phyloP scores from a whole-genome alignment of 1,140 invertebrate genomes.

The Hyposmocoma kahamanoa region DNA sequence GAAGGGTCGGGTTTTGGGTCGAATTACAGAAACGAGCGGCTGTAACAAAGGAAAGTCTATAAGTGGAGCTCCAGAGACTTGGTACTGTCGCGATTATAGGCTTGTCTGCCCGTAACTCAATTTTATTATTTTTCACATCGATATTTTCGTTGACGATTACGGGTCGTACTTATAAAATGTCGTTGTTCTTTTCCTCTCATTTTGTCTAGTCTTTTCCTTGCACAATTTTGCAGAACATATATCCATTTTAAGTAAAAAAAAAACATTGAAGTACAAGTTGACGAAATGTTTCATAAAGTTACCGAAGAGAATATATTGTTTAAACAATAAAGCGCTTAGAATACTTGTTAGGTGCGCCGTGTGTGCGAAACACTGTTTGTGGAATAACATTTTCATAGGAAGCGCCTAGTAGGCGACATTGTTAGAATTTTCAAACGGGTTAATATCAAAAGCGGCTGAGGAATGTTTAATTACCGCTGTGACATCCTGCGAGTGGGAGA shows the following conservation, averaged over 20 bases:
- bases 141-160: too few species aligned
- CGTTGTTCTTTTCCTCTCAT: too few species aligned
- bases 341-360: conserved; percentile 12
- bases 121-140: not conserved
- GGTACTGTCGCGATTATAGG: not conserved
- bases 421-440: conserved; percentile 55
- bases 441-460: conserved; percentile 46
- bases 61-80: conserved; percentile 16
- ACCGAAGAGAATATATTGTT: conserved; percentile 16
- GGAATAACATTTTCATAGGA: conserved; percentile 34
- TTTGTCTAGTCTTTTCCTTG: too few species aligned
- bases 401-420: conserved; percentile 36
- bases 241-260: too few species aligned
- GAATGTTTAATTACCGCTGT: conserved; percentile 60
- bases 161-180: too few species aligned
- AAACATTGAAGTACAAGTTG: not conserved
- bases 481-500: conserved; percentile 29
- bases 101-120: not conserved
- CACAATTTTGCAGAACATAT: too few species aligned
- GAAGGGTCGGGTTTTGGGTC: conserved; percentile 21
- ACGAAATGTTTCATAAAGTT: not conserved
- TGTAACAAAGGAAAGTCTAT: conserved; percentile 18
- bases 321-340: conserved; percentile 19
- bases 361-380: conserved; percentile 22
- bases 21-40: conserved; percentile 14